Evolutionary conservation across 2,797 vertebrate genomes (phyloP), one percentile per base, ranked within the genome.

Genomic region (Melopsittacus undulatus): DNA sequence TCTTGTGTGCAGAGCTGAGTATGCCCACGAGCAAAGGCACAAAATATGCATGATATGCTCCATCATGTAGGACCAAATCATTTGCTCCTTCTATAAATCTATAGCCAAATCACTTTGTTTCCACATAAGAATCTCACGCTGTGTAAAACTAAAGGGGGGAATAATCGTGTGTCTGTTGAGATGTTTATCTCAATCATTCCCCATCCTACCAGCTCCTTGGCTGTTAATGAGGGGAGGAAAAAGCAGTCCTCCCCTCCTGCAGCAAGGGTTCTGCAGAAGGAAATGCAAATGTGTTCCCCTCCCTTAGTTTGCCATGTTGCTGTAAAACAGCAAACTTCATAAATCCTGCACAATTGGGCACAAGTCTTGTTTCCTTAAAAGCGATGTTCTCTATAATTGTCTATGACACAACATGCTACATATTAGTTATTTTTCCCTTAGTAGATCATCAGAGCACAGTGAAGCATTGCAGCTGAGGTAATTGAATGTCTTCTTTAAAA

Each of bases 301-400:
- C 95, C 92, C 92, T 91, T 30, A 82, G 75, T 96, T 93, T 91
- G 87, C 92, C 48, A 4, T 73, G 91, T 56, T 95, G 95, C 94
- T 94, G 92, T 87, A 94, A 42, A 97, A 42, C 89, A 92, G 96
- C 92, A 94, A 78, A 94, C 89, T 93, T 91, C 84, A 95, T 97
- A 96, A 92, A 77, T 94, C 95, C 95, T 21, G 89, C 95, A 68
- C 94, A 91, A 96, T 69, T 89, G 96, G 97, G 97, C 96, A 95
- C 90, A 84, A 85, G 90, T 92, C 97, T 97, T 88, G 64, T 96
- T 96, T 94, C 91, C 96, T 96, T 95, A 90, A 94, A 97, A 97
- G 95, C 92, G 90, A 96, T 96, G 95, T 97, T 95, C 86, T 95
- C 96, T 93, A 90, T 96, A 97, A 96, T 97, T 96, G 94, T 94